phyloP scores from a whole-genome alignment of 1,140 invertebrate species.

The Sycophila sp. region DNA sequence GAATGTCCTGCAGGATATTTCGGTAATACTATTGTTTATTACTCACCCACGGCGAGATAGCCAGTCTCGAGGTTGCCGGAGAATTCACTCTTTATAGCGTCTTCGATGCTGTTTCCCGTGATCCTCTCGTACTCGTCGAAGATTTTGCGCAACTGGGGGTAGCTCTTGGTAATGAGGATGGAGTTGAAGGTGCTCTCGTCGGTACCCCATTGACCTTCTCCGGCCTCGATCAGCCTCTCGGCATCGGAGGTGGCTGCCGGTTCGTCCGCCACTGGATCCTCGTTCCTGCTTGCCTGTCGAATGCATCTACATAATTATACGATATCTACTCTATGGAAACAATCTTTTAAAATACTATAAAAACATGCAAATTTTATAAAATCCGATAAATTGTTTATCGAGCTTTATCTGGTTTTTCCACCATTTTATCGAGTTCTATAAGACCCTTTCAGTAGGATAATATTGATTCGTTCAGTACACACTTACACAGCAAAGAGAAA shows the following conservation, averaged over 20 bases:
- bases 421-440: no score
- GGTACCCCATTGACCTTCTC: slow-evolving; percentile 85
- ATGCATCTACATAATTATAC: neutral
- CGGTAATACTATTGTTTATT: no score
- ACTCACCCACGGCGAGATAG: slow-evolving; percentile 85
- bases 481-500: slow-evolving; percentile 78
- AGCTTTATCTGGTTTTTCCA: no score
- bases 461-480: no score
- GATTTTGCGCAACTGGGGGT: slow-evolving; percentile 82
- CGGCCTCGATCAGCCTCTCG: slow-evolving; percentile 75
- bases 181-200: slow-evolving; percentile 88
- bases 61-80: slow-evolving; percentile 86
- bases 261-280: slow-evolving; percentile 71
- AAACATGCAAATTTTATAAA: no score
- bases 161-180: slow-evolving; percentile 82
- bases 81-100: slow-evolving; percentile 89
- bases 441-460: no score
- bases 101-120: slow-evolving; percentile 82
- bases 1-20: no score
- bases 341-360: neutral
- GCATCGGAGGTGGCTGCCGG: slow-evolving; percentile 76
- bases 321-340: neutral
- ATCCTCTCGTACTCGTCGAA: slow-evolving; percentile 83
- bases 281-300: slow-evolving; percentile 63
- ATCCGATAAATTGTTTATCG: no score